Base-by-base conservation (phyloP, 1,140 invertebrate species). In the Lepidurus arcticus region DNA sequence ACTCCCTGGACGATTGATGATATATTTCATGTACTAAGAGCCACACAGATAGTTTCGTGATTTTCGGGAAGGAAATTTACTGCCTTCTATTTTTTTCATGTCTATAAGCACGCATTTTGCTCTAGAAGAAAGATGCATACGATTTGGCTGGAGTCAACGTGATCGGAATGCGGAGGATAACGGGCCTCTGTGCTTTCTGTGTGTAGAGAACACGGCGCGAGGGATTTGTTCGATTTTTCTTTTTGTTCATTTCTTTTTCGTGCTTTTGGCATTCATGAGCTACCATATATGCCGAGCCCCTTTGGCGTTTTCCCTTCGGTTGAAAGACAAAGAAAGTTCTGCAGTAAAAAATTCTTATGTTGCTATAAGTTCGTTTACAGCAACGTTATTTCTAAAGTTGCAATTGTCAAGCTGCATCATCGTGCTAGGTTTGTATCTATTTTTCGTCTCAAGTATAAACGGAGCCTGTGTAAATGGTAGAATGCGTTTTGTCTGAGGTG, bases 1-100 rank as follows among this genome's bases (percentile, higher is more conserved):
- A 65, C 53, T 65, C 53, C 53, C 53, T 65, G 16, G 53, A 65
- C 53, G 53, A 65, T 65, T 65, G 13, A 65, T 65, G 53, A 65
- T 21, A 65, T n/a, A 65, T 65, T 13, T 21, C 13, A 13, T 21
- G 53, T 21, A 65, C 16, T 65, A 13, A 11, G 45, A 47, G 8
- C 53, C 53, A 65, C 13, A 65, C 1, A 65, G 16, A 21, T n/a
- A 65, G 47, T n/a, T n/a, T 13, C 53, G 9, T 1, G 16, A 21
- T 65, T 65, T 21, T 4, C 9, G 1, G 5, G 16, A 2, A 65
- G 16, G n/a, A 21, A 65, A 65, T 65, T 65, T 65, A 65, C 53
- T 21, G 13, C 53, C 53, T 13, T 1, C 6, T 65, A 7, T 16
- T 13, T 65, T 9, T 16, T 16, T 21, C 53, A 7, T 65, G 16